Conservation (phyloP, 1,140 invertebrate genomes). For the Ruditapes philippinarum region DNA sequence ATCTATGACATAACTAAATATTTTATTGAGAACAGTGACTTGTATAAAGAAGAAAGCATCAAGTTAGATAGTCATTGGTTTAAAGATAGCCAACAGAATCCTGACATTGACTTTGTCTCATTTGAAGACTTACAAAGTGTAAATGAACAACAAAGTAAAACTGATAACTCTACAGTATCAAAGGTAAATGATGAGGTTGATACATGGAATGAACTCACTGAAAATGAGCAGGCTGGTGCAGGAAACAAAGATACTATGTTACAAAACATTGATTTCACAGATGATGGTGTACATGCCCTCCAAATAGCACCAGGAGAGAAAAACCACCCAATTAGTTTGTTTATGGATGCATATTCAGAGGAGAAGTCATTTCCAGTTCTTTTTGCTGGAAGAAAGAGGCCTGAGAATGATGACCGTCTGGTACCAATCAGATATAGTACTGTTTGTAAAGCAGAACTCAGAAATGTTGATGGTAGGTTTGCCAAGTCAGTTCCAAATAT, state of each 20-base stretch:
- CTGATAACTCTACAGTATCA: neutral
- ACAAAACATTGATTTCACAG: constrained; percentile 54
- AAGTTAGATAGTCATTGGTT: constrained; percentile 40
- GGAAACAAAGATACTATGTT: constrained; percentile 66
- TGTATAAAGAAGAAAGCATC: constrained; percentile 63
- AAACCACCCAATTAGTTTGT: constrained; percentile 62
- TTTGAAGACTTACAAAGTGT: neutral
- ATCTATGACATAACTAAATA: constrained; percentile 65
- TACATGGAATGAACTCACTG: constrained; percentile 48
- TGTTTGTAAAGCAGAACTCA: constrained; percentile 66
- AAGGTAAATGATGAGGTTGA: constrained; percentile 2
- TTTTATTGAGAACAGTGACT: constrained; percentile 65
- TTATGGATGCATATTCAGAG: constrained; percentile 65
- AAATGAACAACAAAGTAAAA: neutral
- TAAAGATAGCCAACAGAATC: neutral
- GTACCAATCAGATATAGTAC: constrained; percentile 54
- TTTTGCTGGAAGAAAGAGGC: constrained; percentile 62
- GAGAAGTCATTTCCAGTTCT: constrained; percentile 68
- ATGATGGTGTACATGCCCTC: constrained; percentile 64
- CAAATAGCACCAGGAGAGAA: constrained; percentile 68
- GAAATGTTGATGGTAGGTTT: constrained; percentile 64
- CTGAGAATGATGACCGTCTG: constrained; percentile 25
- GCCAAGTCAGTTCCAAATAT: constrained; percentile 62
- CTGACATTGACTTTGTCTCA: constrained; percentile 1
- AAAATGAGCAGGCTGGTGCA: constrained; percentile 33